Base-by-base conservation (phyloP, 2,113 vertebrate species). In the Oxygymnocypris stewartii region DNA sequence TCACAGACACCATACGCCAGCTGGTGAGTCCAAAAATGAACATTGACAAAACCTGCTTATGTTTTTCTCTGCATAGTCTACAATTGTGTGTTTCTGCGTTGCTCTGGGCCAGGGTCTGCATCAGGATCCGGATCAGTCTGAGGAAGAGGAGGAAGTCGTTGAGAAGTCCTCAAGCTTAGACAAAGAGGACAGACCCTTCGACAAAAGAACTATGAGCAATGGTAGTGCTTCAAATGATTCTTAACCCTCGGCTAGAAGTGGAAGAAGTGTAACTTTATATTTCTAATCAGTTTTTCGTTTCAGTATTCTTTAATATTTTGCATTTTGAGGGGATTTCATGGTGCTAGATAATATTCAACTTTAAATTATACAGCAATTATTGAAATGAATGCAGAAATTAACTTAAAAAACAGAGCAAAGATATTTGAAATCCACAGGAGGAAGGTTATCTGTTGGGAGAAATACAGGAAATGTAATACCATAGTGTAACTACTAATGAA, bases 1-100 rank as follows among this genome's bases (percentile, higher is more conserved):
- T 99, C 65, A 1, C 81, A 4, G 95, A 97, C 91, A 96, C 95
- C 90, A 97, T 98, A 51, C 40, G 91, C 35, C 95, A 95, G 65
- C 92, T 96, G 93, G 97, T 97, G 76, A 93, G 42, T 71, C 1
- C 31, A 59, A 31, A 78, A 54, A 57, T 57, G n/a, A 51, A 11
- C 16, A 69, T 1, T 42, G 20, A 7, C 28, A 37, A 20, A 79
- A 37, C 16, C 18, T 31, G 14, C 16, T 20, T 2, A 4, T 28
- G 23, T n/a, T 51, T 51, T 9, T 65, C 59, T 63, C 4, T 31
- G 14, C 14, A 65, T 65, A 49, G 35, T 59, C 25, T 40, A 1
- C 8, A 61, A 61, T 10, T 42, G 20, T 84, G 35, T 12, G 5
- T 73, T n/a, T 73, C 20, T 61, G 57, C 9, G 3, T 42, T 54